phyloP scores from a whole-genome alignment of 1,140 invertebrate genomes.

The Sycophaga agraensis region DNA sequence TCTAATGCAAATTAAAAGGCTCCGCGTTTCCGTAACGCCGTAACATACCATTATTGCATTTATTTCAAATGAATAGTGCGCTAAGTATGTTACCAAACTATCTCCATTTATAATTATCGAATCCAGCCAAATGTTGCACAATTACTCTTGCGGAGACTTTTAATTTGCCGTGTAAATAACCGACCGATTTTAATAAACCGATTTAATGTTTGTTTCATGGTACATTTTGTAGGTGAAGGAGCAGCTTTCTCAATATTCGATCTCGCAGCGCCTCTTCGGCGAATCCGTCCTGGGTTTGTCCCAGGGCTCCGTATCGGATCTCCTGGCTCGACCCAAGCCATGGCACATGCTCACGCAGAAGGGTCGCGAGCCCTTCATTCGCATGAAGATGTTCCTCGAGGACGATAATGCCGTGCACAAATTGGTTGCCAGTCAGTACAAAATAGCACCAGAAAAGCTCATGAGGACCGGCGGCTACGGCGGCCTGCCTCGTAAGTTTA shows the following conservation, averaged over 20 bases:
- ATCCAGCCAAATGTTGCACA: too few relatives aligned
- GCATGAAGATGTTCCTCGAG: constrained; percentile 98
- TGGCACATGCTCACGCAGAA: constrained; percentile 98
- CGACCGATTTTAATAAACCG: too few relatives aligned
- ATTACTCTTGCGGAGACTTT: too few relatives aligned
- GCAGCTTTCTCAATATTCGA: constrained; percentile 96
- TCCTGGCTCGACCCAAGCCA: constrained; percentile 91
- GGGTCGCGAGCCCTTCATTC: constrained; percentile 93
- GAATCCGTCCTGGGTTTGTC: constrained; percentile 96
- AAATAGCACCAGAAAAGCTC: constrained; percentile 93
- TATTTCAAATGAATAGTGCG: too few relatives aligned
- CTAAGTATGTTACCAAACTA: too few relatives aligned
- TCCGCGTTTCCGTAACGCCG: too few relatives aligned
- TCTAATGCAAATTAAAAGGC: background rate
- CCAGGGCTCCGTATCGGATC: constrained; percentile 92
- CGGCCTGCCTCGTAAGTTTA: constrained; percentile 75
- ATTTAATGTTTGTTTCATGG: too few relatives aligned
- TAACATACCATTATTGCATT: too few relatives aligned
- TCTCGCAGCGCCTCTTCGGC: constrained; percentile 96
- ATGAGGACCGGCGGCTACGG: constrained; percentile 93
- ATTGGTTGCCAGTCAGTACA: constrained; percentile 94
- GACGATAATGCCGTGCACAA: constrained; percentile 97
- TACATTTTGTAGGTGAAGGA: constrained; percentile 89
- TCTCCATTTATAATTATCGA: too few relatives aligned
- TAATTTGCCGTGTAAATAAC: too few relatives aligned